Percentiles rank a stretch among this genome's conserved stretches.
These are phyloP conservation scores for Nowickia ferox DNA, from an alignment of 2,888 invertebrate species.

Conservation along the genomic window DNA sequence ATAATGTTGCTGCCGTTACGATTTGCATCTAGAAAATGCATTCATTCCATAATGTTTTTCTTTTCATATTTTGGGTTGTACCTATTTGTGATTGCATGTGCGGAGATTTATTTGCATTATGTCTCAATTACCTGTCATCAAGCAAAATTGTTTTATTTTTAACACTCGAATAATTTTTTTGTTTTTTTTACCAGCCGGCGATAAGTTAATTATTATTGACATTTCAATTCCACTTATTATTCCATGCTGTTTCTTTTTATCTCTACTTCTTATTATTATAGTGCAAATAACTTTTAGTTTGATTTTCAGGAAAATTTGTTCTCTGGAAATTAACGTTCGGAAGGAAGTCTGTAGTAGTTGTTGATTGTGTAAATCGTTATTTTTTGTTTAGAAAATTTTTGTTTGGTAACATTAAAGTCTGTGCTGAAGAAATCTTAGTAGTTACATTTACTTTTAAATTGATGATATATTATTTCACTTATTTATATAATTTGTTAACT, in stretches of 20 bases:
- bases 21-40: constrained; percentile 22
- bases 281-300: background rate
- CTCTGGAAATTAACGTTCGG: background rate
- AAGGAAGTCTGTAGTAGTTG: background rate
- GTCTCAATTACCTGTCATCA: constrained; percentile 68
- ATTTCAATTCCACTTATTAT: constrained; percentile 51
- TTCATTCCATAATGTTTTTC: background rate
- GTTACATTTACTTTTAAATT: constrained; percentile 27
- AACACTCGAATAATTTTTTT: constrained; percentile 38
- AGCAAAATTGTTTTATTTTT: constrained; percentile 41
- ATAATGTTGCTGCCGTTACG: constrained; percentile 28
- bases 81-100: background rate
- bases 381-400: background rate
- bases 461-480: background rate
- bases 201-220: constrained; percentile 35
- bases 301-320: background rate
- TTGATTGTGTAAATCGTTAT: background rate
- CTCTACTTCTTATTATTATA: background rate
- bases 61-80: background rate
- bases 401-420: background rate
- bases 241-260: background rate
- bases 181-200: background rate
- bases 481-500: constrained; percentile 22
- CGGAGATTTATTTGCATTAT: constrained; percentile 53
- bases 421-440: background rate